Percentiles rank a stretch among this genome's conserved stretches.
Conservation (phyloP, 2,113 vertebrate genomes). For the Psilopsiagon aymara region DNA sequence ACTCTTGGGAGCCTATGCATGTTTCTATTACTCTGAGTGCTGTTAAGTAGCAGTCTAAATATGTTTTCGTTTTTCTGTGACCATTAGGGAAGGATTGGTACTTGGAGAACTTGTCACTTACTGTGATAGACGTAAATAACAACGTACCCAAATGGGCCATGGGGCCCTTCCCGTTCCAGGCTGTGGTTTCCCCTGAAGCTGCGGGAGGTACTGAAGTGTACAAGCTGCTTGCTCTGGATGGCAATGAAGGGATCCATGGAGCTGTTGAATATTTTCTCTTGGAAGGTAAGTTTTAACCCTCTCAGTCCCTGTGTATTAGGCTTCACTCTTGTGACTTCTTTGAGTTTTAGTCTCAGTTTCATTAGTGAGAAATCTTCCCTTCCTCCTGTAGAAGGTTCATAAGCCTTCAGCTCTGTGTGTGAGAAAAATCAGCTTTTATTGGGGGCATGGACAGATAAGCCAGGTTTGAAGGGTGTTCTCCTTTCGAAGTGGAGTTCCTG, state of each 20-base stretch:
- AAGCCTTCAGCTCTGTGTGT: neutral
- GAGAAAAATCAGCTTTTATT: neutral
- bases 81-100: conserved; percentile 84
- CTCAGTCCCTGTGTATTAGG: neutral
- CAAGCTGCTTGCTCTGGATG: conserved; percentile 82
- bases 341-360: neutral
- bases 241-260: conserved; percentile 84
- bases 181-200: conserved; percentile 81
- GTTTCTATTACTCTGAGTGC: neutral
- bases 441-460: neutral
- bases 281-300: conserved; percentile 77
- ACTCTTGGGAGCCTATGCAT: neutral
- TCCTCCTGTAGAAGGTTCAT: neutral
- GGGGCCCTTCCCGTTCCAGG: conserved; percentile 82
- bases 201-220: conserved; percentile 80
- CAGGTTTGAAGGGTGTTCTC: neutral
- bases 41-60: neutral
- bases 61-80: neutral
- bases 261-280: conserved; percentile 88
- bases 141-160: conserved; percentile 86
- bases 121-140: conserved; percentile 87
- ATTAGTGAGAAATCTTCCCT: neutral
- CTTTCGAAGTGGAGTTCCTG: neutral
- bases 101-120: conserved; percentile 79
- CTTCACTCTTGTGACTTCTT: neutral